These are phyloP conservation scores for Actenoides hombroni DNA, from an alignment of 2,113 vertebrate species.

Conservation along the genomic window DNA sequence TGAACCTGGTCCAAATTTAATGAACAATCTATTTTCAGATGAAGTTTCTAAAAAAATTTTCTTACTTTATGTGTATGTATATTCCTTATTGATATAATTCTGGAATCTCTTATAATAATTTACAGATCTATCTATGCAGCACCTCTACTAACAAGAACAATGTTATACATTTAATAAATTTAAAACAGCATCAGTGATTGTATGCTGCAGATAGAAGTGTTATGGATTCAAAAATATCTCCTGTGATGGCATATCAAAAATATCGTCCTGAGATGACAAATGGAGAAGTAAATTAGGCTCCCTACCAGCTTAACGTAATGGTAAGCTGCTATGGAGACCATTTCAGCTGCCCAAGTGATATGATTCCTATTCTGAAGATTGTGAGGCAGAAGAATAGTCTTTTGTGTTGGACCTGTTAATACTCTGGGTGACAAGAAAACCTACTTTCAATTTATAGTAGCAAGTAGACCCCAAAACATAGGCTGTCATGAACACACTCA, in stretches of 20 bases:
- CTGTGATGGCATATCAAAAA: too few species aligned
- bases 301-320: neutral
- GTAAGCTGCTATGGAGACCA: neutral
- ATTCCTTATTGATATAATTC: neutral
- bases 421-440: neutral
- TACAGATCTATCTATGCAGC: neutral
- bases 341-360: neutral
- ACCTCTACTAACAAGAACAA: neutral
- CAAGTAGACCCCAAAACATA: neutral
- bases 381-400: neutral
- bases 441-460: neutral
- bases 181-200: neutral
- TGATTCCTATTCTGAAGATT: neutral
- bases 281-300: neutral
- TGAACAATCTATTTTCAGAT: neutral
- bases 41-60: neutral
- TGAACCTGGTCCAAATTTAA: neutral
- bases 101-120: neutral
- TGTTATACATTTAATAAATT: neutral
- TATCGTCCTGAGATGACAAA: neutral
- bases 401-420: neutral
- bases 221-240: neutral
- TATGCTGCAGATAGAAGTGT: neutral
- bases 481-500: neutral
- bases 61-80: neutral